Conservation (phyloP, 1,140 invertebrate genomes). For the Apis florea region DNA sequence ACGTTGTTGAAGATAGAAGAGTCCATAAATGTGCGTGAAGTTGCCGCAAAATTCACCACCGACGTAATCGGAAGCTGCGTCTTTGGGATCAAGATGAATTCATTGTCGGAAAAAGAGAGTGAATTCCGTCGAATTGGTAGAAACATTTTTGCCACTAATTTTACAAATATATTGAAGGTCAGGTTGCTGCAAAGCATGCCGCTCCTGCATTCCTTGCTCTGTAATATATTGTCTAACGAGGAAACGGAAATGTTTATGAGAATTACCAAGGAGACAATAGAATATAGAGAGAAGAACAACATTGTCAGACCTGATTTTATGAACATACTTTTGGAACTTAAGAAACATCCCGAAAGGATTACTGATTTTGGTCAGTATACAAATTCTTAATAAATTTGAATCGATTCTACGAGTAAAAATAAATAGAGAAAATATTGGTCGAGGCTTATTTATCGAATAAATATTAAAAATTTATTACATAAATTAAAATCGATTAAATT, state of each 20-base stretch:
- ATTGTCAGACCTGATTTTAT: slow-evolving; percentile 81
- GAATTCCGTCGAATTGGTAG: slow-evolving; percentile 75
- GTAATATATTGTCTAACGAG: slow-evolving; percentile 56
- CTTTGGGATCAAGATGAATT: slow-evolving; percentile 82
- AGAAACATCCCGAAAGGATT: slow-evolving; percentile 67
- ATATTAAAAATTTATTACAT: too few species aligned
- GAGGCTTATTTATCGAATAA: too few species aligned
- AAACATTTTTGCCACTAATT: slow-evolving; percentile 51
- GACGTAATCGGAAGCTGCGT: slow-evolving; percentile 81
- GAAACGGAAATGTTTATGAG: slow-evolving; percentile 78
- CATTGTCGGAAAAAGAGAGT: slow-evolving; percentile 77
- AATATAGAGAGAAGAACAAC: slow-evolving; percentile 78
- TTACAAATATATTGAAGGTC: slow-evolving; percentile 4
- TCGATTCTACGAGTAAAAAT: too few species aligned
- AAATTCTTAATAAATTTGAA: too few species aligned
- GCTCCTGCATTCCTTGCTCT: slow-evolving; percentile 52
- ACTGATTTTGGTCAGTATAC: slow-evolving; percentile 41
- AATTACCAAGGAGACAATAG: slow-evolving; percentile 76
- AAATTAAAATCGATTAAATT: too few species aligned
- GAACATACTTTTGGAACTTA: slow-evolving; percentile 81
- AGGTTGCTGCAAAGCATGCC: slow-evolving; percentile 60
- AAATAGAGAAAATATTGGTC: too few species aligned
- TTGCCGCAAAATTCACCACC: slow-evolving; percentile 78
- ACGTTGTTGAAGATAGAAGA: slow-evolving; percentile 58
- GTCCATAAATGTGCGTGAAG: slow-evolving; percentile 78